Base-by-base conservation (phyloP, 1,140 invertebrate species). In the Bemisia tabaci region DNA sequence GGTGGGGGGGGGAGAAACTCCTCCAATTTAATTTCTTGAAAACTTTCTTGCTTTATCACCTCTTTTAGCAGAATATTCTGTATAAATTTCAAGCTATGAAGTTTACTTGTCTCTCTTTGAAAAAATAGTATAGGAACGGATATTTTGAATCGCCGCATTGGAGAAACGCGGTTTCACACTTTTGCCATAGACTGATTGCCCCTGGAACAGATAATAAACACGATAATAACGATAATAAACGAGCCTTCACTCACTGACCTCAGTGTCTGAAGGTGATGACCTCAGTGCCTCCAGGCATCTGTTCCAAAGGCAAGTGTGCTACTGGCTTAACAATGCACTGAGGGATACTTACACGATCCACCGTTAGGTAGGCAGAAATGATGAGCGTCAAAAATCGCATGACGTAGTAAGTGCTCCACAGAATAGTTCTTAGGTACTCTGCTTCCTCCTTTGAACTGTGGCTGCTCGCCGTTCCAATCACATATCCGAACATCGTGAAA, bases 401-500 rank as follows among this genome's bases (percentile, higher is more conserved):
- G 9, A 60, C 23, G 26, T 70, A 72, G 64, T 68, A 69, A 21
- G 70, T 12, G 25, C 61, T 70, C 71, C 69, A 72, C 33, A 65
- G 67, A 21, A 69, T 62, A 1, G 68, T 67, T 26, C 65, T 27
- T 1, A 70, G 27, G 27, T 66, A 22, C 60, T 69, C 63, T n/a
- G 63, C 26, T 2, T 59, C 25, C 33, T 65, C 39, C 33, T 64
- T 71, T 22, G 59, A 24, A 26, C 58, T 59, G 24, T 68, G 67
- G 12, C 58, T 63, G 22, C 26, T 59, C 17, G 65, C 60, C 1
- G 69, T 63, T 5, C 64, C 67, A 26, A 70, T 65, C 11, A 68
- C 65, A 22, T 69, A 68, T n/a, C 71, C 68, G 24, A 72, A 72
- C 65, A 72, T 68, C 1, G 68, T 60, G 26, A 72, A 72, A 65